A percentile compares a stretch with the other conserved stretches of the same genome.
phyloP scores from a whole-genome alignment of 2,888 invertebrate genomes.

The Tiliacea aurago region DNA sequence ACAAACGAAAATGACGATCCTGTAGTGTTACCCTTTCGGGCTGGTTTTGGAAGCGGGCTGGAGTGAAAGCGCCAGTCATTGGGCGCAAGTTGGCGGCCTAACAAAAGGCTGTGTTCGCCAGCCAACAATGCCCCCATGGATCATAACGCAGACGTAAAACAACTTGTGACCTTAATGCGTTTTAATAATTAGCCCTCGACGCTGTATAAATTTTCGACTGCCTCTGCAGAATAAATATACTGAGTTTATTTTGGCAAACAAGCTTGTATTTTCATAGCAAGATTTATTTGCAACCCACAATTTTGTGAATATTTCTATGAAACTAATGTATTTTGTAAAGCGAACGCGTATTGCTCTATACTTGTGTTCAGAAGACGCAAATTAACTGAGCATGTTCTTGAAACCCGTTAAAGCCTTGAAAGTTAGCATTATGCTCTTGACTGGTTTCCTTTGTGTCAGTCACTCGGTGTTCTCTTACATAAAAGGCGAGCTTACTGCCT shows the following conservation, averaged over 20 bases:
- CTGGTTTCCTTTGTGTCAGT: slow-evolving; percentile 45
- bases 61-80: slow-evolving; percentile 87
- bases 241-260: slow-evolving; percentile 37
- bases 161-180: slow-evolving; percentile 86
- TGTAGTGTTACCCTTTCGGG: slow-evolving; percentile 82
- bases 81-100: slow-evolving; percentile 78
- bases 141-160: slow-evolving; percentile 82
- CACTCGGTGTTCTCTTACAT: slow-evolving; percentile 22
- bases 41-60: slow-evolving; percentile 78
- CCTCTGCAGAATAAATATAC: slow-evolving; percentile 31
- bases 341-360: slow-evolving; percentile 31
- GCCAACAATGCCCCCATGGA: slow-evolving; percentile 79
- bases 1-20: slow-evolving; percentile 90
- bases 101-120: slow-evolving; percentile 80
- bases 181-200: slow-evolving; percentile 85
- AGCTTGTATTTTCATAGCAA: slow-evolving; percentile 25
- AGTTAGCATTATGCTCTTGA: slow-evolving; percentile 24
- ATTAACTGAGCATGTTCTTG: slow-evolving; percentile 40
- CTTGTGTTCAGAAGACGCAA: slow-evolving; percentile 24
- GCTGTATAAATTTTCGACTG: slow-evolving; percentile 55
- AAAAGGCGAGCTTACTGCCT: slow-evolving; percentile 12
- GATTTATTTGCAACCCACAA: slow-evolving; percentile 29
- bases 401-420: slow-evolving; percentile 32
- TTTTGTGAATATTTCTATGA: slow-evolving; percentile 22
- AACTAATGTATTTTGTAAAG: slow-evolving; percentile 26